Conservation (phyloP, 2,888 invertebrate species). For the Willowsia nigromaculata region DNA sequence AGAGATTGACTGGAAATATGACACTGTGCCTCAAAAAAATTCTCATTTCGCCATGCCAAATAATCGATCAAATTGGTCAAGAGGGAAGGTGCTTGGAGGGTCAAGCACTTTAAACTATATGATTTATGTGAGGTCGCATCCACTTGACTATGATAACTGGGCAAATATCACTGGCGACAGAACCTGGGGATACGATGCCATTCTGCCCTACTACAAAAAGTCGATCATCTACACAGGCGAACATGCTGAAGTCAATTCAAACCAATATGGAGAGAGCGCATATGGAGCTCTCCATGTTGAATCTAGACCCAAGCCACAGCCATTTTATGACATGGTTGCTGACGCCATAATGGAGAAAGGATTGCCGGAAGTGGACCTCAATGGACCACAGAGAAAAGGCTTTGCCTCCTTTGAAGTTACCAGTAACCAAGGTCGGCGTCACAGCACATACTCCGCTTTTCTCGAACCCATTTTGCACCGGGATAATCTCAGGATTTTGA, state of each 20-base stretch:
- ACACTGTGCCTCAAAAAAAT: background rate
- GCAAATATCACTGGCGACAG: background rate
- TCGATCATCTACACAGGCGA: background rate
- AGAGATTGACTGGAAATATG: background rate
- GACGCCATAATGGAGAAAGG: conserved; percentile 72
- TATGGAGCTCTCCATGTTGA: background rate
- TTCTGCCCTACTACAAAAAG: conserved; percentile 22
- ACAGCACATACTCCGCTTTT: conserved; percentile 71
- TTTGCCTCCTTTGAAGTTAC: conserved; percentile 66
- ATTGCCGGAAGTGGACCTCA: conserved; percentile 68
- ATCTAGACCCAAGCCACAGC: conserved; percentile 7
- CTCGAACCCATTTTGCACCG: conserved; percentile 84
- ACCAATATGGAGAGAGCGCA: background rate
- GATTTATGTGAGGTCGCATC: background rate
- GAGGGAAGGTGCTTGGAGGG: background rate
- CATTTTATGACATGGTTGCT: conserved; percentile 60
- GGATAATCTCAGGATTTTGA: conserved; percentile 90
- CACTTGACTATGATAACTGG: background rate
- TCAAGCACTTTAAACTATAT: conserved; percentile 58
- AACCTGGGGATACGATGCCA: background rate
- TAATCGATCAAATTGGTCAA: background rate
- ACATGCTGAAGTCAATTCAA: background rate
- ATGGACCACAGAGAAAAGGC: conserved; percentile 72
- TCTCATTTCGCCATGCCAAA: background rate
- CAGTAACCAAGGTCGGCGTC: conserved; percentile 67